Percentiles rank a stretch among this genome's conserved stretches.
These are phyloP conservation scores for Zootermopsis nevadensis DNA, from an alignment of 2,888 invertebrate genomes.

Conservation along the genomic window DNA sequence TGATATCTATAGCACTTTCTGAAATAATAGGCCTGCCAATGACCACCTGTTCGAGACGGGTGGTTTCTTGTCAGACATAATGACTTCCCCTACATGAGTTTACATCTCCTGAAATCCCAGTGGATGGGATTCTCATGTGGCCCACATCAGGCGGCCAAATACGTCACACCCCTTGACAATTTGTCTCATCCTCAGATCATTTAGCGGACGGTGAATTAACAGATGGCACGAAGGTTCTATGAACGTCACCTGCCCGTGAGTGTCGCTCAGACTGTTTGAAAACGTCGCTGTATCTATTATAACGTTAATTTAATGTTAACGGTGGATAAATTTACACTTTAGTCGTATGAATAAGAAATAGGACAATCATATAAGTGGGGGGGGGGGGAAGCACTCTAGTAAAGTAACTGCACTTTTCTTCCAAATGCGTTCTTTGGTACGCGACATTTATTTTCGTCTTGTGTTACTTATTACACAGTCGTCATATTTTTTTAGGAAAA, in stretches of 20 bases:
- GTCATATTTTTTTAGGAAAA: too few species aligned
- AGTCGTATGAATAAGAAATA: too few species aligned
- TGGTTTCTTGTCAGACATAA: neutral
- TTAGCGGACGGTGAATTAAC: neutral
- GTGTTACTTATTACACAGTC: too few species aligned
- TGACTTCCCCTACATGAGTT: neutral
- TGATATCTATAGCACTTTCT: too few species aligned
- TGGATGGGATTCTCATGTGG: neutral
- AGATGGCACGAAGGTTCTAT: neutral
- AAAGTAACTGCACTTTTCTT: too few species aligned
- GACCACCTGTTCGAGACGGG: too few species aligned
- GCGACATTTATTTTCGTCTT: too few species aligned
- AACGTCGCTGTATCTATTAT: neutral
- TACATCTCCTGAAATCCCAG: neutral
- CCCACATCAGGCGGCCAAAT: neutral
- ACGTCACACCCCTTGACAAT: neutral
- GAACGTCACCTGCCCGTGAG: neutral
- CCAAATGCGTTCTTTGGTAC: too few species aligned
- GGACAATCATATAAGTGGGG: too few species aligned
- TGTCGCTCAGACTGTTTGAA: neutral
- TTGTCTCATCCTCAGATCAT: neutral
- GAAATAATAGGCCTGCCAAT: too few species aligned
- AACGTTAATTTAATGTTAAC: neutral
- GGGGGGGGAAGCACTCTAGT: too few species aligned
- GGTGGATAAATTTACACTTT: neutral